Base-by-base conservation (phyloP, 2,113 vertebrate genomes). In the Thryonomys swinderianus region DNA sequence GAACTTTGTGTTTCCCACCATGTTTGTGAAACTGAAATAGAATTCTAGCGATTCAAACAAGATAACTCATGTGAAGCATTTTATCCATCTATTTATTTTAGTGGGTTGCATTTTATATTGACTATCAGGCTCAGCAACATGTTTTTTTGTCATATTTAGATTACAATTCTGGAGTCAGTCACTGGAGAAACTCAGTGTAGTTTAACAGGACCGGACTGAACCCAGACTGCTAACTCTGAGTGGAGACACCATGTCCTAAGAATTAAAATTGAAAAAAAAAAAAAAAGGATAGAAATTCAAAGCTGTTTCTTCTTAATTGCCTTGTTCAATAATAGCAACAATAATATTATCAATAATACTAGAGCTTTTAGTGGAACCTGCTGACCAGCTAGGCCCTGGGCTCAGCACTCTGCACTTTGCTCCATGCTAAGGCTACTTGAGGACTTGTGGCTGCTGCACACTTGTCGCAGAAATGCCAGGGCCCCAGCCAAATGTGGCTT, bases 341-440 rank as follows among this genome's bases (percentile, higher is more conserved):
- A 18, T 27, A 84, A 21, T 7, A 55, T 55, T 6, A 21, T 18
- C 13, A 61, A 25, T n/a, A 64, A 57, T 13, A 42, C 69, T 2
- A 78, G 17, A 40, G 18, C 3, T 51, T 57, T 71, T 34, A 21
- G 12, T 37, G 53, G 30, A 45, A 32, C 7, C 51, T 76, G 45
- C 7, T 4, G 1, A 20, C 5, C 9, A 20, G 18, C 12, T 9
- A 20, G 10, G 1, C 1, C 30, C 4, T 40, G 37, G 5, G 16
- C 13, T 81, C 42, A 34, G 45, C 13, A 78, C 25, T 91, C 53
- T n/a, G 14, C 55, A 57, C 20, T 57, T 55, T 57, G 37, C 10
- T 20, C 7, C 7, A 14, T 0, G n/a, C n/a, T n/a, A n/a, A n/a
- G n/a, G n/a, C n/a, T n/a, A n/a, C n/a, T n/a, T n/a, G n/a, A n/a